Percentiles rank a stretch among this genome's conserved stretches.
Conservation (phyloP, 2,888 invertebrate genomes). For the Linnaemya vulpina region DNA sequence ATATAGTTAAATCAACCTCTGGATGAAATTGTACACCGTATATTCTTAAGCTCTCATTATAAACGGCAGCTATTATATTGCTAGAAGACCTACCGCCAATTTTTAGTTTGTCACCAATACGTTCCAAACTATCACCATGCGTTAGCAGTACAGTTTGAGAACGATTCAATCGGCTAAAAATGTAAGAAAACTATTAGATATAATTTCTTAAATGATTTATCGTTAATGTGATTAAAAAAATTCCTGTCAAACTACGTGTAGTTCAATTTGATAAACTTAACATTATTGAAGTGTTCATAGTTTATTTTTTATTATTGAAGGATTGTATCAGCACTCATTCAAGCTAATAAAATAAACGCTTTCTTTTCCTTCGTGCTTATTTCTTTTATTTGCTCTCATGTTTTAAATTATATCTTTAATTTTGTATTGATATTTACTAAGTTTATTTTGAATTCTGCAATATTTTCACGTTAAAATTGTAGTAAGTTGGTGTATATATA, state of each 20-base stretch:
- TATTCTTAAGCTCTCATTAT: conserved; percentile 93
- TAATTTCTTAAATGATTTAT: neutral
- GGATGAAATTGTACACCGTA: conserved; percentile 99
- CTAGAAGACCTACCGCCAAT: conserved; percentile 92
- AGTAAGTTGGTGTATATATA: too few relatives aligned
- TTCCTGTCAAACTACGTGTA: conserved; percentile 80
- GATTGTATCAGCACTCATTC: conserved; percentile 81
- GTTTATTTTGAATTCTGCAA: neutral
- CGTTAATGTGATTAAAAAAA: neutral
- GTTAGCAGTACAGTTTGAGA: conserved; percentile 96
- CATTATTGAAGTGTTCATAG: conserved; percentile 80
- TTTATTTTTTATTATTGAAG: conserved; percentile 79
- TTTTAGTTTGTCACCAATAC: conserved; percentile 94
- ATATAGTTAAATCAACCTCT: conserved; percentile 97
- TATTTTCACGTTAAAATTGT: neutral
- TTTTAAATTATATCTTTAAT: neutral
- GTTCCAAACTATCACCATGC: conserved; percentile 98
- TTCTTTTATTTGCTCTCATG: neutral
- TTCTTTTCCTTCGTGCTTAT: conserved; percentile 78
- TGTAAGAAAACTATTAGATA: conserved; percentile 41
- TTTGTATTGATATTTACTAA: neutral
- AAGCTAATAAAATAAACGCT: conserved; percentile 75
- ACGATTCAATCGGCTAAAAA: conserved; percentile 91
- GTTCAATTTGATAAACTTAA: conserved; percentile 78
- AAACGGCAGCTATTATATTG: conserved; percentile 93